Evolutionary conservation across 23 tunicate genomes (phyloP).

Genomic region (Styela clava): DNA sequence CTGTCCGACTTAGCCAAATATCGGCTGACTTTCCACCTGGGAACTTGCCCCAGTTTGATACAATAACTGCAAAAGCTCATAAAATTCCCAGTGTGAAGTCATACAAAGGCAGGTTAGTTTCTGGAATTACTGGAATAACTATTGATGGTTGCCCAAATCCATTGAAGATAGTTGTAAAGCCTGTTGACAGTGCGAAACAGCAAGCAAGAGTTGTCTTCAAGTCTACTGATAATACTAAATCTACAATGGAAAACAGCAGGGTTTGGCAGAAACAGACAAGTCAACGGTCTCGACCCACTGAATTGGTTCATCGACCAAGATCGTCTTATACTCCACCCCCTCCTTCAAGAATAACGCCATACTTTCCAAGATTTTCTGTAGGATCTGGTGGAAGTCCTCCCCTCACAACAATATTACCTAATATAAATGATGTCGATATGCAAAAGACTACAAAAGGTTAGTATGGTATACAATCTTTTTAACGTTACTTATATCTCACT

Average conservation of each 20-base stretch:
- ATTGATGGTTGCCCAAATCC: constrained; percentile 1
- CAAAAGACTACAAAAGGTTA: no score
- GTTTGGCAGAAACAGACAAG: neutral
- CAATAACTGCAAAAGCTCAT: constrained; percentile 1
- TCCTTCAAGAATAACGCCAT: constrained; percentile 48
- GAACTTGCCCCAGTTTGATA: neutral
- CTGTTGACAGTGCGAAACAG: constrained; percentile 24
- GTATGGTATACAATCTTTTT: no score
- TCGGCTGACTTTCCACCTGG: neutral
- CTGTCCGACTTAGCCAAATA: neutral
- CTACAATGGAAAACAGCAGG: neutral
- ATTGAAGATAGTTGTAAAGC: constrained; percentile 23
- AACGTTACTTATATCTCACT: no score
- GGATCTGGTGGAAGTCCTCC: constrained; percentile 90
- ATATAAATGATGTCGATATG: neutral
- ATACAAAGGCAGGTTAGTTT: neutral
- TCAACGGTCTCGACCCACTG: neutral
- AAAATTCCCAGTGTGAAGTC: constrained; percentile 3
- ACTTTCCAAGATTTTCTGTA: constrained; percentile 54
- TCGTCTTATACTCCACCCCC: constrained; percentile 71
- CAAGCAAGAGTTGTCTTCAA: constrained; percentile 11
- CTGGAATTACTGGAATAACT: neutral
- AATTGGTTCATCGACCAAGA: neutral
- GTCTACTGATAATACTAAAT: no score
- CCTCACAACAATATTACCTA: constrained; percentile 7